These are phyloP conservation scores for Sebastes schlegelii DNA, from an alignment of 2,113 vertebrate species.

Conservation along the genomic window DNA sequence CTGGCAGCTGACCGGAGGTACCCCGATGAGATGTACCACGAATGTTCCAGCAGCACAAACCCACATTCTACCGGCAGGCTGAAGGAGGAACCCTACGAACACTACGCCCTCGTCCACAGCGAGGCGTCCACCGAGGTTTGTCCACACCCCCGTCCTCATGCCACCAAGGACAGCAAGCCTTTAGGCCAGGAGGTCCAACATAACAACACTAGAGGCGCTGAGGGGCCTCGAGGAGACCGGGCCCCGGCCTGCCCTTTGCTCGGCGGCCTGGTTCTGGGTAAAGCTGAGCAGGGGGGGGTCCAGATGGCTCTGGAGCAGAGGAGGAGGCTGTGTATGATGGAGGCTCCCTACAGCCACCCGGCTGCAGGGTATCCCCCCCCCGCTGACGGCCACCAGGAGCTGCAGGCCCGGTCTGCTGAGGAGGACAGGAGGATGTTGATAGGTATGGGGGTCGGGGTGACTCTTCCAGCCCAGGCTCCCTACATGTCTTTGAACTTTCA, in stretches of 20 bases:
- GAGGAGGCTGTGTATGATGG: constrained; percentile 82
- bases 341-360: constrained; percentile 74
- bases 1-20: constrained; percentile 70
- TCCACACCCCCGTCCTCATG: constrained; percentile 56
- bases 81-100: constrained; percentile 85
- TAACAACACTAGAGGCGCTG: constrained; percentile 55
- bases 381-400: constrained; percentile 45
- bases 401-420: constrained; percentile 62
- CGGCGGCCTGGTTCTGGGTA: constrained; percentile 77
- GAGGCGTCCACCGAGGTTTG: constrained; percentile 57
- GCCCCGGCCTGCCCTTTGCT: constrained; percentile 71
- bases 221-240: constrained; percentile 58
- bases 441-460: constrained; percentile 65
- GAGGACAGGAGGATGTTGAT: constrained; percentile 69
- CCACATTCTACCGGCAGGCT: constrained; percentile 75
- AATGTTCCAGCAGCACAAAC: constrained; percentile 78
- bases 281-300: constrained; percentile 81
- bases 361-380: constrained; percentile 60
- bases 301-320: constrained; percentile 84
- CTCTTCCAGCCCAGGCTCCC: constrained; percentile 82
- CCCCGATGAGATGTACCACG: constrained; percentile 70
- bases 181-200: constrained; percentile 71
- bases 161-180: constrained; percentile 78
- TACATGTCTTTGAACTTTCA: constrained; percentile 91
- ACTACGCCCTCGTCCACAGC: constrained; percentile 59